A percentile compares a stretch with the other conserved stretches of the same genome.
These are phyloP conservation scores for Campoplex nolae DNA, from an alignment of 2,888 invertebrate species.

Conservation along the genomic window DNA sequence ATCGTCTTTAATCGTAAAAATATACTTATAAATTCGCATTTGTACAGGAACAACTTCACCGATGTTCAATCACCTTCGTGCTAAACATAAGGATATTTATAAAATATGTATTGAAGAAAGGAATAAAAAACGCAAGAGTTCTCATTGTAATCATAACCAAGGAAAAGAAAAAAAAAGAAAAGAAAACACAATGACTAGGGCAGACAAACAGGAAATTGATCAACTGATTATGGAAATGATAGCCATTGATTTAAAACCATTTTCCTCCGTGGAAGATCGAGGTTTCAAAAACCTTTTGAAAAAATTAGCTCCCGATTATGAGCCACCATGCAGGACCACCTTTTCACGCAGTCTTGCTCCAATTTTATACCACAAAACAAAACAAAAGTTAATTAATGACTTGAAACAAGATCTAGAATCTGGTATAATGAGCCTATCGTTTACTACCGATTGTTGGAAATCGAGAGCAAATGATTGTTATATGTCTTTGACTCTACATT, in stretches of 20 bases:
- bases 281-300: slow-evolving; percentile 29
- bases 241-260: slow-evolving; percentile 45
- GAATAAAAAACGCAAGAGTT: background rate
- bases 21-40: background rate
- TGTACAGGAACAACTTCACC: background rate
- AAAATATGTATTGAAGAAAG: background rate
- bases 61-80: background rate
- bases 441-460: slow-evolving; percentile 39
- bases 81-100: background rate
- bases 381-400: slow-evolving; percentile 15
- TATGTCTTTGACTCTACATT: slow-evolving; percentile 43
- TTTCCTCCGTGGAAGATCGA: slow-evolving; percentile 31
- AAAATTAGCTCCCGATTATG: slow-evolving; percentile 24
- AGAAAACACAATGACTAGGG: background rate
- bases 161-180: background rate
- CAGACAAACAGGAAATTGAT: slow-evolving; percentile 9
- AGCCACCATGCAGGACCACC: slow-evolving; percentile 37
- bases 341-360: slow-evolving; percentile 29
- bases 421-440: slow-evolving; percentile 31
- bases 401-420: slow-evolving; percentile 3
- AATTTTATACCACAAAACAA: slow-evolving; percentile 32
- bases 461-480: slow-evolving; percentile 15
- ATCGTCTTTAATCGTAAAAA: background rate
- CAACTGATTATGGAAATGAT: slow-evolving; percentile 47
- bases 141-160: background rate